Percentiles rank a stretch among this genome's conserved stretches.
phyloP scores from a whole-genome alignment of 2,113 vertebrate genomes.

The Mola mola region DNA sequence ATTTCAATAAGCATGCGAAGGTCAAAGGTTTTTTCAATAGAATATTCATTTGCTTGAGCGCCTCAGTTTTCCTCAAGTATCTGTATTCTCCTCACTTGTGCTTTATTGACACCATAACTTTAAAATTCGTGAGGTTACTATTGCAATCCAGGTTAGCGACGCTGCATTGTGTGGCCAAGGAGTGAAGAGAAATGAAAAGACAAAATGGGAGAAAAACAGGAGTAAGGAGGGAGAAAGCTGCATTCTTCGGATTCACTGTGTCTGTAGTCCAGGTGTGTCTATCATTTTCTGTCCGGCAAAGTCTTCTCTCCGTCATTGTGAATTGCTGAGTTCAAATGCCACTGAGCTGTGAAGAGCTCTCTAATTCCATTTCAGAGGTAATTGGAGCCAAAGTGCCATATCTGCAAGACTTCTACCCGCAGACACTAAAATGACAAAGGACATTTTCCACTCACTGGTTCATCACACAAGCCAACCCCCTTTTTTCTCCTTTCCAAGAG shows the following conservation, averaged over 20 bases:
- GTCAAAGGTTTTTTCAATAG: constrained; percentile 7
- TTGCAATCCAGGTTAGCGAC: constrained; percentile 2
- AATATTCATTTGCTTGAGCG: not conserved
- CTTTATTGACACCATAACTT: not conserved
- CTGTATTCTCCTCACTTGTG: not conserved
- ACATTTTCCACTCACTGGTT: constrained; percentile 63
- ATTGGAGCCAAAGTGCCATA: constrained; percentile 57
- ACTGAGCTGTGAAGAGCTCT: constrained; percentile 70
- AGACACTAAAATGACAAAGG: constrained; percentile 63
- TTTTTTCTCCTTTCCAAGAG: constrained; percentile 4
- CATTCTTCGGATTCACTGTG: constrained; percentile 12
- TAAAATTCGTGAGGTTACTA: constrained; percentile 5
- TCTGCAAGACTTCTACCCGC: constrained; percentile 63
- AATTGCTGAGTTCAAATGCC: constrained; percentile 56
- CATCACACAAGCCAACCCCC: constrained; percentile 38
- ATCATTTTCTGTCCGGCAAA: constrained; percentile 53
- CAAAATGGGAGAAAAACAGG: not conserved
- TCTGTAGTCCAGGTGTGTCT: constrained; percentile 24
- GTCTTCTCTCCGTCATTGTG: constrained; percentile 20
- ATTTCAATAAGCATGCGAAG: constrained; percentile 26
- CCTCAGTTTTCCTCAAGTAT: not conserved
- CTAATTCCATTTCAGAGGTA: constrained; percentile 74
- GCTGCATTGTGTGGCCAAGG: constrained; percentile 15
- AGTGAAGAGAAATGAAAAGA: too few species aligned
- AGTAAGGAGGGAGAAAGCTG: not conserved